These are phyloP conservation scores for Eucera pruinosa DNA, from an alignment of 2,888 invertebrate species.

Conservation along the genomic window DNA sequence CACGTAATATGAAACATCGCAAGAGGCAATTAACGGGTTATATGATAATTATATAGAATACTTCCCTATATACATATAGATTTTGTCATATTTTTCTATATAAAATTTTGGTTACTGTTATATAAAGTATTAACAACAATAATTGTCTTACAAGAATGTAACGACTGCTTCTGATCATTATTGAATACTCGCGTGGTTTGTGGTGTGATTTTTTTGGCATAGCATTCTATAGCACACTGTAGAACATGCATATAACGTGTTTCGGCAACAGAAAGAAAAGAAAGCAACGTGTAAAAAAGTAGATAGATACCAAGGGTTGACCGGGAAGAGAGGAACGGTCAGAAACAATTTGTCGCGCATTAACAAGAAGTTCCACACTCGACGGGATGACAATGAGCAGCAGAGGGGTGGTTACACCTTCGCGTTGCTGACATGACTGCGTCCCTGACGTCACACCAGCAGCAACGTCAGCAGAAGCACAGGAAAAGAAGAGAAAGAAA, in stretches of 20 bases:
- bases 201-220: too few relatives aligned
- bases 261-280: not conserved
- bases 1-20: too few relatives aligned
- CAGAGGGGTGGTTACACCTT: conserved; percentile 37
- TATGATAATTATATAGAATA: too few relatives aligned
- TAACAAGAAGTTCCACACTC: conserved; percentile 44
- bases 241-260: not conserved
- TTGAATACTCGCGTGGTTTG: too few relatives aligned
- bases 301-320: not conserved
- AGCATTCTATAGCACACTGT: too few relatives aligned
- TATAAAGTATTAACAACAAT: too few relatives aligned
- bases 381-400: conserved; percentile 39
- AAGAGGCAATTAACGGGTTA: too few relatives aligned
- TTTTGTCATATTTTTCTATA: too few relatives aligned
- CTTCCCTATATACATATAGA: too few relatives aligned
- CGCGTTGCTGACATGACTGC: conserved; percentile 51
- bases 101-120: too few relatives aligned
- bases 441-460: conserved; percentile 55
- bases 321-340: conserved; percentile 7
- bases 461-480: conserved; percentile 57
- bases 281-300: not conserved
- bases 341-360: conserved; percentile 51
- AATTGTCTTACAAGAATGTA: too few relatives aligned
- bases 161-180: too few relatives aligned
- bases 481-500: conserved; percentile 33